A percentile compares a stretch with the other conserved stretches of the same genome.
phyloP scores from a whole-genome alignment of 2,888 invertebrate genomes.

The Oasisia sp. region DNA sequence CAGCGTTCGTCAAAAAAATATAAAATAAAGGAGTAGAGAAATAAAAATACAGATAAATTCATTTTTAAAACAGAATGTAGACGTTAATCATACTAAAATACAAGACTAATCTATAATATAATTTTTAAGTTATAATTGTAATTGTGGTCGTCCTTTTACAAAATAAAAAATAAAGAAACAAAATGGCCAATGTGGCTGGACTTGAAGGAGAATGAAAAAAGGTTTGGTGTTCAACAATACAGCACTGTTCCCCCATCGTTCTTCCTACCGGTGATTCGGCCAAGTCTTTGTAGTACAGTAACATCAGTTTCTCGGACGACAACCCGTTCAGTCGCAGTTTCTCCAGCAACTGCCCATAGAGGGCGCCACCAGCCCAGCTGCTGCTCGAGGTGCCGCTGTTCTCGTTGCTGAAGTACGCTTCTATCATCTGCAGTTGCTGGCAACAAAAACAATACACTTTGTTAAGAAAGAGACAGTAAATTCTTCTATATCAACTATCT shows the following conservation, averaged over 20 bases:
- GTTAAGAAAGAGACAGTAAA: not conserved
- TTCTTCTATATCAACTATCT: not conserved
- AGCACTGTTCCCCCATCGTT: not conserved
- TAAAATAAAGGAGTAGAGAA: too few relatives aligned
- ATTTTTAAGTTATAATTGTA: too few relatives aligned
- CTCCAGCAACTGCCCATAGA: slow-evolving; percentile 29
- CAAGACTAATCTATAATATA: too few relatives aligned
- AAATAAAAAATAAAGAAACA: too few relatives aligned
- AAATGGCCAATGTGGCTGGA: slow-evolving; percentile 62
- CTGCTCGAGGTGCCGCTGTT: slow-evolving; percentile 37
- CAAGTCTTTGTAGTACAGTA: slow-evolving; percentile 48
- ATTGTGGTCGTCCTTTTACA: too few relatives aligned
- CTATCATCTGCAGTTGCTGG: slow-evolving; percentile 49
- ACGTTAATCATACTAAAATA: too few relatives aligned
- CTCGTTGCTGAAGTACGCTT: slow-evolving; percentile 47
- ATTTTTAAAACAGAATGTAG: too few relatives aligned
- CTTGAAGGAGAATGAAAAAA: slow-evolving; percentile 58
- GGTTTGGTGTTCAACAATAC: not conserved
- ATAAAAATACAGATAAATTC: too few relatives aligned
- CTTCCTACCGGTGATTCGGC: slow-evolving; percentile 28
- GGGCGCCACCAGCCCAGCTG: not conserved
- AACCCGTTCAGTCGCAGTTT: slow-evolving; percentile 49
- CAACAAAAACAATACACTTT: not conserved
- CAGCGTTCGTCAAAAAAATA: too few relatives aligned
- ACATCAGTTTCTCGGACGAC: slow-evolving; percentile 51